Evolutionary conservation across 2,888 invertebrate species (phyloP), one percentile per base, ranked within the genome.

Genomic region (Synanthedon vespiformis): DNA sequence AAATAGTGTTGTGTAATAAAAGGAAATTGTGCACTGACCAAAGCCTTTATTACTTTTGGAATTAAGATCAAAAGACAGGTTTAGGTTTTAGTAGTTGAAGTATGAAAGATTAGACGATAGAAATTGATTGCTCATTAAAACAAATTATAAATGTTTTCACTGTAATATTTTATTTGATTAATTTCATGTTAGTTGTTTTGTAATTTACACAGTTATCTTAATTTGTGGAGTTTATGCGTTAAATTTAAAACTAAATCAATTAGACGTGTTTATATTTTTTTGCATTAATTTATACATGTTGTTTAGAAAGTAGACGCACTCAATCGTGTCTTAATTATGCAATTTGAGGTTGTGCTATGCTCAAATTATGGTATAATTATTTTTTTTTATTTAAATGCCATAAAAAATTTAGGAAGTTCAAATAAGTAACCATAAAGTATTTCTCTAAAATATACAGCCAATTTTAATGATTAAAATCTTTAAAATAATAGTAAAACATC

Each of bases 21-120:
- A 58, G 48, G 58, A 67, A 73, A 71, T 59, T 69, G 81, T 84
- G 85, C 80, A 77, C 67, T 83, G 79, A 81, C 85, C 86, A 86
- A 87, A 87, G 85, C 87, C 86, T 86, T 87, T 85, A 86, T 79
- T 75, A 74, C 72, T 71, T 61, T 78, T 77, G 79, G 74, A 65
- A 67, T 68, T 61, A 70, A 72, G 67, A 67, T 61, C 57, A 63
- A 48, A 67, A 62, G 57, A 60, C 56, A 65, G 54, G 62, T 57
- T 59, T 49, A 58, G 52, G 57, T 55, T 57, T 65, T 63, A 68
- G 58, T 61, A 48, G 53, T 57, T 54, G 57, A 52, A 58, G 52
- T 63, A 58, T 61, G 61, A 50, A 65, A 67, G 62, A 62, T 54
- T 60, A 55, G 64, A 60, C 57, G 59, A 57, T 11, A 56, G 58